Percentiles rank a stretch among this genome's conserved stretches.
Conservation (phyloP, 2,888 invertebrate species). For the Sympetrum striolatum region DNA sequence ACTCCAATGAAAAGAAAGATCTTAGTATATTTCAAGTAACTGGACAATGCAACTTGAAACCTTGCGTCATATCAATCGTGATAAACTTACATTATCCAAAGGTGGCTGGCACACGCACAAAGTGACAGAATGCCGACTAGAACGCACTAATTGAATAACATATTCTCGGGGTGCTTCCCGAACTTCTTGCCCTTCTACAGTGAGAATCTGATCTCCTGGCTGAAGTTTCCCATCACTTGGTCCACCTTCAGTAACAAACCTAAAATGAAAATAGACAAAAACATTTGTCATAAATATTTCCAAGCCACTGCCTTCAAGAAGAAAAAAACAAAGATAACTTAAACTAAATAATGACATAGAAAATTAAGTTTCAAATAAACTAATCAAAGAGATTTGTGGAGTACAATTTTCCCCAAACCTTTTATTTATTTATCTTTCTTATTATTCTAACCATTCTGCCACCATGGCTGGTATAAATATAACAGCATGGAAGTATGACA, state of each 20-base stretch:
- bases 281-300: background rate
- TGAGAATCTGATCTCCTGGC: constrained; percentile 89
- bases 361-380: background rate
- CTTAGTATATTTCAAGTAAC: too few relatives aligned
- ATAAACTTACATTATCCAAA: constrained; percentile 66
- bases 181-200: constrained; percentile 91
- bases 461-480: too few relatives aligned
- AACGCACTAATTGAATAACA: constrained; percentile 86
- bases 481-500: too few relatives aligned
- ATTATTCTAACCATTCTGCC: too few relatives aligned
- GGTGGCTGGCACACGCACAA: constrained; percentile 86
- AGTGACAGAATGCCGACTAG: constrained; percentile 77
- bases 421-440: too few relatives aligned
- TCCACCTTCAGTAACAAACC: constrained; percentile 85
- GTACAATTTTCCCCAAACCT: too few relatives aligned
- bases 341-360: background rate
- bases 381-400: too few relatives aligned
- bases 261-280: constrained; percentile 50
- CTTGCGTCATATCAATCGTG: too few relatives aligned
- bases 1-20: too few relatives aligned
- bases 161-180: constrained; percentile 83
- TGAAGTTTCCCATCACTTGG: constrained; percentile 89
- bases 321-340: too few relatives aligned
- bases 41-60: too few relatives aligned
- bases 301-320: background rate